Evolutionary conservation across 2,888 invertebrate genomes (phyloP).

Genomic region (Bombyx huttoni): DNA sequence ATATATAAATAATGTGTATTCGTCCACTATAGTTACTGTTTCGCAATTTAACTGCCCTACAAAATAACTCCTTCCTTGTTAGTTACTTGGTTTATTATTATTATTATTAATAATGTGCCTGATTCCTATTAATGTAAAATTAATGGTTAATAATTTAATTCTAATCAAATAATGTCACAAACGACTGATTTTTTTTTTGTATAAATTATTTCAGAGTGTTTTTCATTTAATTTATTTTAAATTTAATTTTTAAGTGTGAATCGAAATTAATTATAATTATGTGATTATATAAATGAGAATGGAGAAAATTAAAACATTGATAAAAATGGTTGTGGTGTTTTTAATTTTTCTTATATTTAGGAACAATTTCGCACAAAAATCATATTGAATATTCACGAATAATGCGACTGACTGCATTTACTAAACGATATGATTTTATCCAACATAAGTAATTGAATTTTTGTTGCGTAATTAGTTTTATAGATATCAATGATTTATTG

Average conservation of each 20-base stretch:
- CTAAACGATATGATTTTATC: too few species aligned
- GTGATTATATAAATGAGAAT: constrained; percentile 66
- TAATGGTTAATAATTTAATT: constrained; percentile 59
- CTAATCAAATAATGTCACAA: constrained; percentile 65
- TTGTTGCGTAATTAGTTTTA: too few species aligned
- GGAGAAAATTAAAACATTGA: constrained; percentile 60
- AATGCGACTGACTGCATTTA: too few species aligned
- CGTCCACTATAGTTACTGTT: constrained; percentile 32
- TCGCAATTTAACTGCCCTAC: constrained; percentile 4
- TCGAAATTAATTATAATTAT: constrained; percentile 67
- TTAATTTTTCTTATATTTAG: constrained; percentile 8
- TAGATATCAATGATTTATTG: too few species aligned
- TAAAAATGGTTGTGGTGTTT: constrained; percentile 25
- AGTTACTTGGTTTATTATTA: constrained; percentile 1
- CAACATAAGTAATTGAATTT: too few species aligned
- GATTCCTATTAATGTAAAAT: constrained; percentile 70
- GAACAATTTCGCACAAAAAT: constrained; percentile 4
- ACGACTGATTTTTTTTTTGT: constrained; percentile 63
- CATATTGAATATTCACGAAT: not conserved
- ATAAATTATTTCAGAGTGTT: constrained; percentile 69
- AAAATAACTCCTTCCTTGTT: not conserved
- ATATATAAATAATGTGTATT: constrained; percentile 33
- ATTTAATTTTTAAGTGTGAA: constrained; percentile 65
- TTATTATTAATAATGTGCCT: constrained; percentile 55
- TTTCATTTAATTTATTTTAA: constrained; percentile 67